Conservation (phyloP, 64 coral and sea anemone species). For the Platygyra sinensis region DNA sequence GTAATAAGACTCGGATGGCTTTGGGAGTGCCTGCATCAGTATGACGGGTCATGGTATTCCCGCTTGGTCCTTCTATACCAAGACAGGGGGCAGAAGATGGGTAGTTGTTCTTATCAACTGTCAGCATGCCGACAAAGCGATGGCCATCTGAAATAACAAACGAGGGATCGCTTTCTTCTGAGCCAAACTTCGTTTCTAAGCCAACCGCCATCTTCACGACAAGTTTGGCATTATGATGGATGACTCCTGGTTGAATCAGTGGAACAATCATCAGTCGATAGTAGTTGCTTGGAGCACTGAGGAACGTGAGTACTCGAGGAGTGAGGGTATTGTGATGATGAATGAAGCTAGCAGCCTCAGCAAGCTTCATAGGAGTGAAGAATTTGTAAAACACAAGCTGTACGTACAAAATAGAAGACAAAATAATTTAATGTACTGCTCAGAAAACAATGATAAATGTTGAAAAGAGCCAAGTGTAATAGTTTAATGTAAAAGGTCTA, state of each 20-base stretch:
- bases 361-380: background rate
- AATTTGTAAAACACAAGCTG: background rate
- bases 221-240: background rate
- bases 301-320: slow-evolving; percentile 14
- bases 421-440: too few species aligned
- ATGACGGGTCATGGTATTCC: background rate
- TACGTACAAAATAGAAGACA: background rate
- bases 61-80: slow-evolving; percentile 28
- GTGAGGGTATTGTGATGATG: background rate
- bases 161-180: background rate
- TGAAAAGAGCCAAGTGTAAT: too few species aligned
- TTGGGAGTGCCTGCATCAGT: background rate
- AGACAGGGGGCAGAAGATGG: background rate
- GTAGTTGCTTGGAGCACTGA: background rate
- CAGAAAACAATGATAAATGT: too few species aligned
- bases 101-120: slow-evolving; percentile 6
- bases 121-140: slow-evolving; percentile 16
- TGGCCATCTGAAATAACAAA: slow-evolving; percentile 27
- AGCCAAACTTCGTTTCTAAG: background rate
- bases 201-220: slow-evolving; percentile 48
- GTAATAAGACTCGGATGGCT: background rate
- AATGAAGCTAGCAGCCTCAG: background rate
- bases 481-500: too few species aligned
- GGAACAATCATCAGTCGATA: slow-evolving; percentile 10
- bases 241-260: background rate